phyloP scores from a whole-genome alignment of 2,888 invertebrate species.

The Brenthis ino region DNA sequence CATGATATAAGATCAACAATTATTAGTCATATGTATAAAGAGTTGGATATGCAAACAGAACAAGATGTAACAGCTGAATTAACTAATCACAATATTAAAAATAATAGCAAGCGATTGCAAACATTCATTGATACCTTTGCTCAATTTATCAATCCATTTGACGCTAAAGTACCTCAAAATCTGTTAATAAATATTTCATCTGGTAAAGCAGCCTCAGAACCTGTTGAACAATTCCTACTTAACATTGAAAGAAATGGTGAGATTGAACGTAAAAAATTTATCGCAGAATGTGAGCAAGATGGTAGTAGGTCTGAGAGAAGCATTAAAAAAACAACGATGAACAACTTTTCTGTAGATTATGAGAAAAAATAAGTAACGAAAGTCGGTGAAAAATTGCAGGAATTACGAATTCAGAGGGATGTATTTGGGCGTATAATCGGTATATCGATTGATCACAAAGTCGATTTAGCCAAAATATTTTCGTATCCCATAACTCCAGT shows the following conservation, averaged over 20 bases:
- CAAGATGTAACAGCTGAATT: slow-evolving; percentile 36
- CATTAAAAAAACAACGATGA: slow-evolving; percentile 18
- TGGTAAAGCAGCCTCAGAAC: slow-evolving; percentile 37
- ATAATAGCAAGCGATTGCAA: slow-evolving; percentile 34
- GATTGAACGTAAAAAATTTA: slow-evolving; percentile 18
- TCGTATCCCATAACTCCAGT: slow-evolving; percentile 37
- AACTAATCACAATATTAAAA: slow-evolving; percentile 34
- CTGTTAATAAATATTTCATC: slow-evolving; percentile 40
- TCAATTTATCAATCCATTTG: slow-evolving; percentile 40
- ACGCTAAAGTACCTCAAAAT: slow-evolving; percentile 32
- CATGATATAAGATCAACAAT: slow-evolving; percentile 43
- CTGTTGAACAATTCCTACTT: slow-evolving; percentile 36
- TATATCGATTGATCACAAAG: slow-evolving; percentile 40
- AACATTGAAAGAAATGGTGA: slow-evolving; percentile 30
- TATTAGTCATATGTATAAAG: slow-evolving; percentile 28
- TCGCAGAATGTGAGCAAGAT: slow-evolving; percentile 27
- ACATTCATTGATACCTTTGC: slow-evolving; percentile 36
- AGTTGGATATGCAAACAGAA: slow-evolving; percentile 22
- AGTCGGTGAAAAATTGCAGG: slow-evolving; percentile 32
- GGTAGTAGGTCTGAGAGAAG: slow-evolving; percentile 25
- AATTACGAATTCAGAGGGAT: slow-evolving; percentile 35
- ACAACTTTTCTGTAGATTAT: slow-evolving; percentile 26
- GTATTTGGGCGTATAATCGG: slow-evolving; percentile 41
- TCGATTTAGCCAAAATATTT: slow-evolving; percentile 40
- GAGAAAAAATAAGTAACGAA: slow-evolving; percentile 24